Base-by-base conservation (phyloP, 2,113 vertebrate species). In the Brachyhypopomus gauderio region DNA sequence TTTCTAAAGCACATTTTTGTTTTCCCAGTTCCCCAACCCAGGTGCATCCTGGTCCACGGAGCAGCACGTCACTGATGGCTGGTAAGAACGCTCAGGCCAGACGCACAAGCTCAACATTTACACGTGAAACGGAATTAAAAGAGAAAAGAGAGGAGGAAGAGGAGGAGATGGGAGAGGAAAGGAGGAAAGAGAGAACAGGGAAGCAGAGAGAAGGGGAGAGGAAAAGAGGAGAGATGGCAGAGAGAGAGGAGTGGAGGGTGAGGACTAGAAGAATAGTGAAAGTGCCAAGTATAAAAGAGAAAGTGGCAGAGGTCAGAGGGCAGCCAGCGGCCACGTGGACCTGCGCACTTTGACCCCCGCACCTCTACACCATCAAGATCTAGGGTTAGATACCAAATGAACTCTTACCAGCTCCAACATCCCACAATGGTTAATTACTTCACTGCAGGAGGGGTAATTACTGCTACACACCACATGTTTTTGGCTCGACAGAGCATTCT, bases 401-500 rank as follows among this genome's bases (percentile, higher is more conserved):
- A 59, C 17, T 38, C 34, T 22, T 1, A 23, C 45, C 62, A 41
- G 30, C 45, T 69, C 30, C 55, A 64, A 30, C 20, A 23, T 63
- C 52, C 19, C 8, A 27, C 70, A 23, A 17, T n/a, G 64, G 30
- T 17, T 27, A 12, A 16, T n/a, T 19, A 23, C 73, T 66, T 5
- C 16, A 52, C 30, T 38, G n/a, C 17, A 34, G 23, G 76, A 63
- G 22, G 6, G 38, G 9, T n/a, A 45, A 62, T 77, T 16, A 36
- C 48, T 62, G 45, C 38, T 82, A 64, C 52, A 76, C 77, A 73
- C 72, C 55, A 78, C 71, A 72, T 73, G 67, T 87, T 80, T 89
- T 92, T 91, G 91, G 92, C 90, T 90, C 86, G 56, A 63, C 76
- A 79, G 60, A 84, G 71, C 69, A 41, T 71, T 34, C 36, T 38